Conservation (phyloP, 2,888 invertebrate genomes). For the Tuberolachnus salignus region DNA sequence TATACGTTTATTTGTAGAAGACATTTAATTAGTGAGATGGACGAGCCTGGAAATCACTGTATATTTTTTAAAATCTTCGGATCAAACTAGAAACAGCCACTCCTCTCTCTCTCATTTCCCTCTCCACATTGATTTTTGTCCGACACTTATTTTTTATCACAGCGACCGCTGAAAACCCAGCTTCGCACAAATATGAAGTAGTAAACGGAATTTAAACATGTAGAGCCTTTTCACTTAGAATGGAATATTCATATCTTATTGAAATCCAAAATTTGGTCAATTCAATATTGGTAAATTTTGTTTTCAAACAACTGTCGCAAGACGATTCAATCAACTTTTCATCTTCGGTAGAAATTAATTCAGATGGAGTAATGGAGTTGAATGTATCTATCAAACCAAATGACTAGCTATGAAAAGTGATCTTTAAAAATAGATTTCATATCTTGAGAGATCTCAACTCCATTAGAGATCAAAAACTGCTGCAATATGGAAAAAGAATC, state of each 20-base stretch:
- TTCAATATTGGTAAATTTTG: constrained; percentile 1
- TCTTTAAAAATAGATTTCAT: neutral
- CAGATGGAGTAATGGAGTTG: neutral
- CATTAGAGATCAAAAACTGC: too few relatives aligned
- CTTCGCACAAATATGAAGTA: too few relatives aligned
- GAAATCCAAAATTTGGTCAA: constrained; percentile 19
- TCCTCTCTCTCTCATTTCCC: neutral
- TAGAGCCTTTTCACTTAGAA: constrained; percentile 18
- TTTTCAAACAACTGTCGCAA: constrained; percentile 3
- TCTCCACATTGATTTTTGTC: neutral
- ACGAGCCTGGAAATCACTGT: neutral
- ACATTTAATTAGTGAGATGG: constrained; percentile 15
- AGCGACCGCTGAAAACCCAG: too few relatives aligned
- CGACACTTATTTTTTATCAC: too few relatives aligned
- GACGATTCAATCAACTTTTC: constrained; percentile 21
- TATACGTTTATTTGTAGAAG: neutral
- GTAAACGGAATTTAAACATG: constrained; percentile 4
- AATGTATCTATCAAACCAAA: neutral
- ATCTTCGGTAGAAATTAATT: constrained; percentile 2
- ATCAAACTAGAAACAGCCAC: neutral
- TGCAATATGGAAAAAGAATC: too few relatives aligned
- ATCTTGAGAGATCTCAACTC: too few relatives aligned
- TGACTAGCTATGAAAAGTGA: neutral
- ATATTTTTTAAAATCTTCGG: neutral
- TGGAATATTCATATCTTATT: neutral